Evolutionary conservation across 2,113 vertebrate genomes (phyloP).

Genomic region (Tachysurus vachellii): DNA sequence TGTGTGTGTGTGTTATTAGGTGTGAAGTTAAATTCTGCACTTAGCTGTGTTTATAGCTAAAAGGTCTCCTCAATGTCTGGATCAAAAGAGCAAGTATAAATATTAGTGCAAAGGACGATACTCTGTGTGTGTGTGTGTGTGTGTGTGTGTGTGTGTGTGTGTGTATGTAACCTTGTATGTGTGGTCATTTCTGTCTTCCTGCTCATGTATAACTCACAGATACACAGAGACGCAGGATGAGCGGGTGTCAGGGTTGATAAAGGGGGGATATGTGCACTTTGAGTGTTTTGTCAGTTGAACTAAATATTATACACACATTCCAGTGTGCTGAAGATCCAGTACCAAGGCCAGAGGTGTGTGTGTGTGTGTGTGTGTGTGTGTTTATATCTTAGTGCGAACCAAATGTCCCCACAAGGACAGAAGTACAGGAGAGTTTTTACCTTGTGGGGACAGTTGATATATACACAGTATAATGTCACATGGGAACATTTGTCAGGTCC

Average conservation of each 20-base stretch:
- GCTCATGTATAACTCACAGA: neutral
- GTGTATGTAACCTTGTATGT: neutral
- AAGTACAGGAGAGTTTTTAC: neutral
- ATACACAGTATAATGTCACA: neutral
- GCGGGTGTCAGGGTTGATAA: constrained; percentile 39
- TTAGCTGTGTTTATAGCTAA: constrained; percentile 47
- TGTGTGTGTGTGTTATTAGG: constrained; percentile 32
- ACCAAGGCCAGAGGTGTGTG: neutral
- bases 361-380: constrained; percentile 11
- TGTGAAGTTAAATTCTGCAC: constrained; percentile 34
- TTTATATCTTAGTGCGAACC: neutral
- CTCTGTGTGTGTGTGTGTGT: constrained; percentile 18
- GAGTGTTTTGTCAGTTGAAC: constrained; percentile 61
- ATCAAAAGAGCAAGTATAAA: constrained; percentile 51
- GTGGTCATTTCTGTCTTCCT: constrained; percentile 19
- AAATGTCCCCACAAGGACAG: neutral
- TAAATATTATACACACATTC: constrained; percentile 67
- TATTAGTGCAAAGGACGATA: constrained; percentile 44
- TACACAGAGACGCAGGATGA: constrained; percentile 24
- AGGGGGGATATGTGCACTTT: constrained; percentile 39
- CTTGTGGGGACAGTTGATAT: neutral
- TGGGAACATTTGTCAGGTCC: neutral
- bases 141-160: constrained; percentile 14
- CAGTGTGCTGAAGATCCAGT: constrained; percentile 54
- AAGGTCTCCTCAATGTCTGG: constrained; percentile 18